These are phyloP conservation scores for Pristionchus entomophagus DNA, from an alignment of 2,888 invertebrate species.

Conservation along the genomic window DNA sequence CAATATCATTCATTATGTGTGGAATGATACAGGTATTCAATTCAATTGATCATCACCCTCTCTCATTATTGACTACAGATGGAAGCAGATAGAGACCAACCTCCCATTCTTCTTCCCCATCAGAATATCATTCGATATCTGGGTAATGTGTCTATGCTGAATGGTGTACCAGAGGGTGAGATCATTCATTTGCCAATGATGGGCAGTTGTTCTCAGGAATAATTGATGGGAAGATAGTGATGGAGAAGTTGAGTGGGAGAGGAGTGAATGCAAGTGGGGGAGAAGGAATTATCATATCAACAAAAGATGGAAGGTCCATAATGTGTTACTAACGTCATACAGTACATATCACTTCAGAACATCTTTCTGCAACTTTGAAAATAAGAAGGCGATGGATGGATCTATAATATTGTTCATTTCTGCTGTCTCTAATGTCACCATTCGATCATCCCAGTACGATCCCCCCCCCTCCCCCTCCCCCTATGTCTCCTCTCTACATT, in stretches of 20 bases:
- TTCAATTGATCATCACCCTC: too few relatives aligned
- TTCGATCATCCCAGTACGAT: neutral
- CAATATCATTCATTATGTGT: constrained; percentile 85
- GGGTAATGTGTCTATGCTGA: neutral
- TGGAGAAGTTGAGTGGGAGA: neutral
- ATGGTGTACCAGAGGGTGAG: neutral
- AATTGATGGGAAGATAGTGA: neutral
- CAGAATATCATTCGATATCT: neutral
- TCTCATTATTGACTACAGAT: neutral
- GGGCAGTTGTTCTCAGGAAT: neutral
- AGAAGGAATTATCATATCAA: neutral
- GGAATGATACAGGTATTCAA: constrained; percentile 76
- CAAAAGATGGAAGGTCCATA: neutral
- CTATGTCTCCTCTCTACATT: too few relatives aligned
- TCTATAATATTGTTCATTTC: neutral
- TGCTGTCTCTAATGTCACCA: neutral
- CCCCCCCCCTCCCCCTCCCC: too few relatives aligned
- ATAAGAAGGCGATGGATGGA: neutral
- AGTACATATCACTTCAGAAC: neutral
- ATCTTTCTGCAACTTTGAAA: neutral
- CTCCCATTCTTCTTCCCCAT: neutral
- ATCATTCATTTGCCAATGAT: neutral
- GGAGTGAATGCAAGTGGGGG: neutral
- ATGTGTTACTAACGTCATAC: neutral
- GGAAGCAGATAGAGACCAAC: constrained; percentile 14